Percentiles rank a stretch among this genome's conserved stretches.
phyloP scores from a whole-genome alignment of 92 coral and sea anemone genomes.

The Umimayanthus chanpuru region DNA sequence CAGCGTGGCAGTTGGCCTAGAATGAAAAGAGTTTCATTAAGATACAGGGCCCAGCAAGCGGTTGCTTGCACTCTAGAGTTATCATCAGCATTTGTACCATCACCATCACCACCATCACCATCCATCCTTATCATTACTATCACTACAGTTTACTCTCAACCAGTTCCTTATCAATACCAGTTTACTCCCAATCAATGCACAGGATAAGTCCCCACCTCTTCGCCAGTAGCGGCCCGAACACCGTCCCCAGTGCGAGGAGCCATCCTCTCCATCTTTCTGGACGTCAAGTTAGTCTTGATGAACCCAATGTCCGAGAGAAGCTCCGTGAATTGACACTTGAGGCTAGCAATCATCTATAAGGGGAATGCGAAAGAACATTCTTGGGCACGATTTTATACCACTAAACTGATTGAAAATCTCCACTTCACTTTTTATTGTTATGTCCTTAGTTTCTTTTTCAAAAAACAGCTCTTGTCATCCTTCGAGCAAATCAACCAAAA shows the following conservation, averaged over 20 bases:
- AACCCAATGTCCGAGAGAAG: constrained; percentile 87
- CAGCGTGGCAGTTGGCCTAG: constrained; percentile 71
- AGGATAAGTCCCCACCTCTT: constrained; percentile 44
- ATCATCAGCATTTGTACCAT: too few species aligned
- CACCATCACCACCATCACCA: neutral
- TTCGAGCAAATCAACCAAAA: neutral
- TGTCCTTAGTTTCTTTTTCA: too few species aligned
- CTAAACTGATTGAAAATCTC: too few species aligned
- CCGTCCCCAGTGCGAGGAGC: constrained; percentile 91
- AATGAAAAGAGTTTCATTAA: neutral
- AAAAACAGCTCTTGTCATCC: too few species aligned
- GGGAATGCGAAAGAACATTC: neutral
- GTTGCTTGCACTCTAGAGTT: neutral
- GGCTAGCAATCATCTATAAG: constrained; percentile 86
- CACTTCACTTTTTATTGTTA: too few species aligned
- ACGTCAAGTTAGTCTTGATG: constrained; percentile 71
- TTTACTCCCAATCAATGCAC: too few species aligned
- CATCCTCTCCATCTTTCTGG: constrained; percentile 75
- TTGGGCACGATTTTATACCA: too few species aligned
- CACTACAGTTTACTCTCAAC: too few species aligned
- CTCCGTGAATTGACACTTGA: constrained; percentile 83
- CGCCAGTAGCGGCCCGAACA: constrained; percentile 76
- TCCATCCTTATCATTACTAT: neutral
- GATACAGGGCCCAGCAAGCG: neutral
- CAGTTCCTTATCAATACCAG: neutral